Conservation (phyloP, 1,140 invertebrate species). For the Medauroidea extradentata region DNA sequence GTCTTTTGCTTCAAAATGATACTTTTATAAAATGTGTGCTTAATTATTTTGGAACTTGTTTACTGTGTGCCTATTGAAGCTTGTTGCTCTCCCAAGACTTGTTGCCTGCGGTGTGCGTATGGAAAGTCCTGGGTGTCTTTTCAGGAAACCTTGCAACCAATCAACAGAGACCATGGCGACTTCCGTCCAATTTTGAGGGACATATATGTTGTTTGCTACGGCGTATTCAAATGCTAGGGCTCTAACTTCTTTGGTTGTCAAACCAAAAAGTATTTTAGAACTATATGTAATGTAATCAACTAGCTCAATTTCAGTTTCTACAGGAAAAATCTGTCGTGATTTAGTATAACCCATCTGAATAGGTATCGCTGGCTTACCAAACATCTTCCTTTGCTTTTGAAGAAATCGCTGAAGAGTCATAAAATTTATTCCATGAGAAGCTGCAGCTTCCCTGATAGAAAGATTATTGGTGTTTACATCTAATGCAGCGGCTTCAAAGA, state of each 20-base stretch:
- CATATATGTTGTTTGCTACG: conserved; percentile 8
- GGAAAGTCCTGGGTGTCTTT: conserved; percentile 36
- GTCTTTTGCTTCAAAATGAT: conserved; percentile 1
- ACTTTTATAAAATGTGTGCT: background rate
- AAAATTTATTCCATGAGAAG: too few relatives aligned
- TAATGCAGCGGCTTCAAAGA: background rate
- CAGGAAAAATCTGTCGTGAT: conserved; percentile 3
- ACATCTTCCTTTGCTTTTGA: too few relatives aligned
- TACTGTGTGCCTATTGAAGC: conserved; percentile 45
- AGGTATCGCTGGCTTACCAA: background rate
- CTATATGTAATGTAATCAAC: conserved; percentile 4
- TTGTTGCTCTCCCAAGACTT: conserved; percentile 39
- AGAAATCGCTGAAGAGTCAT: too few relatives aligned
- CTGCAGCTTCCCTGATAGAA: too few relatives aligned
- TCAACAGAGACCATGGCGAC: conserved; percentile 32
- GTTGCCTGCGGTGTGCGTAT: conserved; percentile 42
- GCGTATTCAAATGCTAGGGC: conserved; percentile 19
- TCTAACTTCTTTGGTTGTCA: conserved; percentile 25
- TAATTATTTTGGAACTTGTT: conserved; percentile 37
- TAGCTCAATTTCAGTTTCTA: conserved; percentile 4
- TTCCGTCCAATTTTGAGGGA: conserved; percentile 20
- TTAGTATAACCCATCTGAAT: background rate
- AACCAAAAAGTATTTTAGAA: conserved; percentile 31
- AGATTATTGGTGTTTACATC: too few relatives aligned
- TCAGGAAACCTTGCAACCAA: conserved; percentile 39